phyloP scores from a whole-genome alignment of 2,888 invertebrate genomes.

The Allolobophora icterica region DNA sequence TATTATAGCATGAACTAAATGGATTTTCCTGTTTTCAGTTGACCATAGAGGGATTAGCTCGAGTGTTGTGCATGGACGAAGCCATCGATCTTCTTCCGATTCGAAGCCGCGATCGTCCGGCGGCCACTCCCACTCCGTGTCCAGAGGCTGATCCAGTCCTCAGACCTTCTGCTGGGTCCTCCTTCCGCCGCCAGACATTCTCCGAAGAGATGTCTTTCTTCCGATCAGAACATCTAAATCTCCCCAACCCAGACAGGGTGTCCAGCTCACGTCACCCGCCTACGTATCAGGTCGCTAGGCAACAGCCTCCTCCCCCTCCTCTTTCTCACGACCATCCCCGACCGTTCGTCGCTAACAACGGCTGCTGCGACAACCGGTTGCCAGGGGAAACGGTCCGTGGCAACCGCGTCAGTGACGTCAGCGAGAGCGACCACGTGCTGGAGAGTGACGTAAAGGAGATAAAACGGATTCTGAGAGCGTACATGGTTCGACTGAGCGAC shows the following conservation, averaged over 20 bases:
- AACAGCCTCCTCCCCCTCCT: background rate
- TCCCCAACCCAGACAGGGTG: background rate
- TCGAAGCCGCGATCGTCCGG: conserved; percentile 21
- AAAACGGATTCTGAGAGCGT: conserved; percentile 51
- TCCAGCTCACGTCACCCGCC: background rate
- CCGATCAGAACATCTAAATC: background rate
- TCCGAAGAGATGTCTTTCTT: background rate
- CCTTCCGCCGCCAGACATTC: background rate
- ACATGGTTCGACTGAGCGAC: conserved; percentile 53
- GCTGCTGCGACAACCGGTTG: conserved; percentile 31
- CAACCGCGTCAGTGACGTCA: conserved; percentile 58
- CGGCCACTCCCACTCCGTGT: background rate
- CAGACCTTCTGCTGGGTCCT: background rate
- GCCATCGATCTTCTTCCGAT: conserved; percentile 37
- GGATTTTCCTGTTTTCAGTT: conserved; percentile 51
- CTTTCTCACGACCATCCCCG: background rate
- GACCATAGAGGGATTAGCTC: conserved; percentile 59
- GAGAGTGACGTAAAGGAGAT: conserved; percentile 54
- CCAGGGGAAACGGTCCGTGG: conserved; percentile 29
- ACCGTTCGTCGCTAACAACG: conserved; percentile 13
- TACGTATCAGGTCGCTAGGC: background rate
- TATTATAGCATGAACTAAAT: background rate
- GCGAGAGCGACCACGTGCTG: conserved; percentile 57
- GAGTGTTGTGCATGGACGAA: conserved; percentile 59
- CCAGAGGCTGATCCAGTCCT: background rate